Base-by-base conservation (phyloP, 2,113 vertebrate species). In the Salvelinus fontinalis region DNA sequence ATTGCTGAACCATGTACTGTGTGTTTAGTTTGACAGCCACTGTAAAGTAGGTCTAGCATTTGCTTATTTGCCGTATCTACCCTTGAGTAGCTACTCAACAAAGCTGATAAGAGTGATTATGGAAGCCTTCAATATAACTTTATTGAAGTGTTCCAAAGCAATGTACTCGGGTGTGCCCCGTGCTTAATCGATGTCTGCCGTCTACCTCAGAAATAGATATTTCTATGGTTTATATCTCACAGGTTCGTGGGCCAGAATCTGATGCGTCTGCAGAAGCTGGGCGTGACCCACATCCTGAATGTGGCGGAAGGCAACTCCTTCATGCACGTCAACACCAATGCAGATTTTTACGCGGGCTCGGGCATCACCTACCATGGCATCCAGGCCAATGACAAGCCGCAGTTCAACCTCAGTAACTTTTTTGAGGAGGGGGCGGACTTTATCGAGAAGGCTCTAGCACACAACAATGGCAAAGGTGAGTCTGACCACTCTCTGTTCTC, bases 321-420 rank as follows among this genome's bases (percentile, higher is more conserved):
- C 89, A 99, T 99, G 98, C 98, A 99, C 0, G 98, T 99, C 85
- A 99, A 99, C 92, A 99, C 98, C 76, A 97, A 89, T 5, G 93
- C 92, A n/a, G 96, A 94, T 57, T 99, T 97, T 91, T 99, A 99
- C 79, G 87, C 95, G 70, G 97, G 96, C 84, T 95, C 96, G 0
- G 95, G 95, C 85, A 98, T 99, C 94, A 93, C 85, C 71, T 99
- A 99, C 93, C 94, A 96, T 68, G 98, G 98, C 80, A 96, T 99
- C 87, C 94, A 93, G 89, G 98, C 96, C 77, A 97, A 98, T 0
- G 98, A 99, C 81, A 99, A 96, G 0, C 93, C 95, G 77, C 93
- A 97, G 62, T 99, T 99, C 90, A 92, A 96, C 92, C 96, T 99
- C 88, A 96, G 97, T 77, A 93, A 94, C 89, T 98, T 95, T 91